Base-by-base conservation (phyloP, 2,888 invertebrate genomes). In the Troides aeacus region DNA sequence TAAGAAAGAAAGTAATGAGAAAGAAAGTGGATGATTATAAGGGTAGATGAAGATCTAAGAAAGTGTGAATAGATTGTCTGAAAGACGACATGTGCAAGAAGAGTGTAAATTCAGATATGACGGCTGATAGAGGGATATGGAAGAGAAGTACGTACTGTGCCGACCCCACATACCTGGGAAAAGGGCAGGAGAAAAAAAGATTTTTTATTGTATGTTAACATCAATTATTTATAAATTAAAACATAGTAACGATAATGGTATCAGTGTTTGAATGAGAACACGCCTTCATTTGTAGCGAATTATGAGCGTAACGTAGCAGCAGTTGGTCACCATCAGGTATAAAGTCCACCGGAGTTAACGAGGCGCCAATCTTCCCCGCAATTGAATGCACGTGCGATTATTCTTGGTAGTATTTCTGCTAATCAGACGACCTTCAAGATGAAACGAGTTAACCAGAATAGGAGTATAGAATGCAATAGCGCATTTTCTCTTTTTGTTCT, bases 381-480 rank as follows among this genome's bases (percentile, higher is more conserved):
- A 70, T 67, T 70, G 67, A 60, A 64, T 23, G 21, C 66, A 70
- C 61, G 64, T 64, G 70, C 30, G 60, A 6, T 58, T 24, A 66
- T 62, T 67, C 42, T 30, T 30, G 58, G 36, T 36, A 15, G 17
- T 15, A 30, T 58, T 30, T 64, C 61, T 62, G 56, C 57, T 53
- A 60, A 69, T 62, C 60, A 46, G 0, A 65, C 36, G 60, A 30
- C 64, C 60, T 68, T 68, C 53, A 21, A 60, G 24, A 58, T 36
- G 1, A 18, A 58, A 36, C 58, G 46, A 62, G 62, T n/a, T 23
- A 1, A 36, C 24, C 8, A n/a, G 56, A 56, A 62, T 3, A 21
- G 50, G 50, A 1, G 30, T 17, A 24, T 30, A 5, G 30, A 17
- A 59, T 10, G 59, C n/a, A 6, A 5, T 21, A 6, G 10, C 21